Conservation (phyloP, 2,113 vertebrate genomes). For the Sphyrna mokarran region DNA sequence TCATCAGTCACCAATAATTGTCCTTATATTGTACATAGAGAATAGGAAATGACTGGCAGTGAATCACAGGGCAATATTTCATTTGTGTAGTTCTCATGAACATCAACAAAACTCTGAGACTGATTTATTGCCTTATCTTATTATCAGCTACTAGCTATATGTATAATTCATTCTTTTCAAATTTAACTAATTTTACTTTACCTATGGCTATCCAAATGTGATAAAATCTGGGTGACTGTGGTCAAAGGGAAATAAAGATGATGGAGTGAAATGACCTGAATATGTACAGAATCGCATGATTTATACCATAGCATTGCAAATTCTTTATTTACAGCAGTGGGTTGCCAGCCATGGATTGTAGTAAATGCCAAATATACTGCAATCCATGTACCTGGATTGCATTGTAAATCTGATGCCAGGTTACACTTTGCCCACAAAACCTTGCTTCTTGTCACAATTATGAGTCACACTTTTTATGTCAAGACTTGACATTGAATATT, state of each 20-base stretch:
- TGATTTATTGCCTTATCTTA: background rate
- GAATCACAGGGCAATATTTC: constrained; percentile 5
- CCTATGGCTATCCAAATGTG: background rate
- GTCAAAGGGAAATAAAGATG: background rate
- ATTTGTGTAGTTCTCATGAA: background rate
- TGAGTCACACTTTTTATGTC: background rate
- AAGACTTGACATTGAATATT: background rate
- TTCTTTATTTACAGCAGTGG: background rate
- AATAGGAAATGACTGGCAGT: background rate
- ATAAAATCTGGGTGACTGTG: background rate
- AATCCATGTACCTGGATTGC: background rate
- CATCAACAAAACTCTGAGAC: background rate
- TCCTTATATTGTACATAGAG: background rate
- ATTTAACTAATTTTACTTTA: background rate
- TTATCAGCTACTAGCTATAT: background rate
- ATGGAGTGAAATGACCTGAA: background rate
- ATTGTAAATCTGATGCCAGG: background rate
- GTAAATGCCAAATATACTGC: background rate
- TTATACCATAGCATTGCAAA: background rate
- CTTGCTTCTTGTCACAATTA: background rate
- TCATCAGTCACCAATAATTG: background rate
- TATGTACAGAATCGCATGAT: background rate
- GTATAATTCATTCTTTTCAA: background rate
- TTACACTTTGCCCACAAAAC: background rate
- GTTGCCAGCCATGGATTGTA: background rate